Conservation (phyloP, 2,888 invertebrate species). For the Ophion ventricosus region DNA sequence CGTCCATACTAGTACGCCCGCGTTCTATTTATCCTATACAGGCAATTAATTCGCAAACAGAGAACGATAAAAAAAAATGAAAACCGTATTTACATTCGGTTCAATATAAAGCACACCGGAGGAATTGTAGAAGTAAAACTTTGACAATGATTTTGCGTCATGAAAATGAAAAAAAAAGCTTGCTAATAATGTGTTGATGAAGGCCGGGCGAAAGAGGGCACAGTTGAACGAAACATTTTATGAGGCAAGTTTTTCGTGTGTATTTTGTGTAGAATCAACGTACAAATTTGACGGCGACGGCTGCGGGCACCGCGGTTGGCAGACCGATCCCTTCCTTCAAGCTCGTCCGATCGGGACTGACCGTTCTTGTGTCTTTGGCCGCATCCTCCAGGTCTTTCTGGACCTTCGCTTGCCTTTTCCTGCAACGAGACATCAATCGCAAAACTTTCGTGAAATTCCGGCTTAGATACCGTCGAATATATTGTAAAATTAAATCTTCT, state of each 20-base stretch:
- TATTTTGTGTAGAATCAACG: slow-evolving; percentile 82
- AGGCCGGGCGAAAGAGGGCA: background rate
- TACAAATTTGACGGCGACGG: slow-evolving; percentile 90
- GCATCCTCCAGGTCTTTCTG: slow-evolving; percentile 96
- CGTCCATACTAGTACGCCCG: background rate
- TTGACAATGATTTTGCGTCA: background rate
- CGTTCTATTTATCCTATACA: background rate
- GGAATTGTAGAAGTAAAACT: slow-evolving; percentile 31
- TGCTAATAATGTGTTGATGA: background rate
- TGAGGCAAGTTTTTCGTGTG: slow-evolving; percentile 47
- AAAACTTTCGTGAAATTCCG: background rate
- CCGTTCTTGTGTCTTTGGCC: slow-evolving; percentile 88
- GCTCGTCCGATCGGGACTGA: slow-evolving; percentile 84
- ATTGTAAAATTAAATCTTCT: background rate
- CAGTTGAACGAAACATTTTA: slow-evolving; percentile 8
- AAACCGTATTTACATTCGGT: slow-evolving; percentile 33
- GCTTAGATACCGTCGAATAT: background rate
- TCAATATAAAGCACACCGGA: slow-evolving; percentile 45
- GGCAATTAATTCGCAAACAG: background rate
- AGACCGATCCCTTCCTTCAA: slow-evolving; percentile 83
- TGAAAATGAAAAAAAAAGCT: background rate
- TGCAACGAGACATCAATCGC: slow-evolving; percentile 80
- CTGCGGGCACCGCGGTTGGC: slow-evolving; percentile 86
- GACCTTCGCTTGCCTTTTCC: slow-evolving; percentile 94
- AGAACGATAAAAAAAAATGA: slow-evolving; percentile 27